Conservation (phyloP, 2,888 invertebrate species). For the Idaea dimidiata region DNA sequence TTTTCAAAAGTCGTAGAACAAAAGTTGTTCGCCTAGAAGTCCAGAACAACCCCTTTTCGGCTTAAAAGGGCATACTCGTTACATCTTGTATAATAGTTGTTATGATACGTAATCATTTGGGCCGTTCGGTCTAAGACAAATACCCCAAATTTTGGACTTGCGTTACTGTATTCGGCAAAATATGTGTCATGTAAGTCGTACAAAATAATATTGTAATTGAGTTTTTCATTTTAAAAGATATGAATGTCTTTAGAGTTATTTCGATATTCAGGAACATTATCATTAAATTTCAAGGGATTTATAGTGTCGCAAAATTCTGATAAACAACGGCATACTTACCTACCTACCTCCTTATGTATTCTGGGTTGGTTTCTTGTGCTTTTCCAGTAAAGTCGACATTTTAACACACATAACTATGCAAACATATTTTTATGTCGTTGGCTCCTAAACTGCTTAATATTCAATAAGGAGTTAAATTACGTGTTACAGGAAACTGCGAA, state of each 20-base stretch:
- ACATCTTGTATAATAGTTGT: too few relatives aligned
- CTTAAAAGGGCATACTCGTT: too few relatives aligned
- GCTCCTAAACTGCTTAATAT: slow-evolving; percentile 15
- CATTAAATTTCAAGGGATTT: not conserved
- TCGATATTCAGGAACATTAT: not conserved
- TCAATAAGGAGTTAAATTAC: slow-evolving; percentile 8
- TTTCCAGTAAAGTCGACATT: slow-evolving; percentile 26
- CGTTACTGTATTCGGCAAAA: too few relatives aligned
- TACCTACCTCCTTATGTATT: slow-evolving; percentile 18
- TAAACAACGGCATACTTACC: slow-evolving; percentile 8
- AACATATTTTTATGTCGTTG: slow-evolving; percentile 10
- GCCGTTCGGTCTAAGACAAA: too few relatives aligned
- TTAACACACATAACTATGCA: slow-evolving; percentile 15
- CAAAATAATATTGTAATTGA: not conserved
- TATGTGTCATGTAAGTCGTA: too few relatives aligned
- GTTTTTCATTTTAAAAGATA: not conserved
- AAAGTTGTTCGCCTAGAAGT: too few relatives aligned
- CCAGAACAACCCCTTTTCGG: too few relatives aligned
- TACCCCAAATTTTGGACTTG: too few relatives aligned
- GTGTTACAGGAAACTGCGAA: not conserved
- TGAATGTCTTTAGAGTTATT: not conserved
- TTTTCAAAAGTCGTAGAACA: too few relatives aligned
- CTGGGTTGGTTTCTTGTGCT: slow-evolving; percentile 13
- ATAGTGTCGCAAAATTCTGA: slow-evolving; percentile 9
- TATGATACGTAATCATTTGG: too few relatives aligned